Evolutionary conservation across 2,113 vertebrate genomes (phyloP), one percentile per base, ranked within the genome.

Genomic region (Rhinolophus ferrumequinum): DNA sequence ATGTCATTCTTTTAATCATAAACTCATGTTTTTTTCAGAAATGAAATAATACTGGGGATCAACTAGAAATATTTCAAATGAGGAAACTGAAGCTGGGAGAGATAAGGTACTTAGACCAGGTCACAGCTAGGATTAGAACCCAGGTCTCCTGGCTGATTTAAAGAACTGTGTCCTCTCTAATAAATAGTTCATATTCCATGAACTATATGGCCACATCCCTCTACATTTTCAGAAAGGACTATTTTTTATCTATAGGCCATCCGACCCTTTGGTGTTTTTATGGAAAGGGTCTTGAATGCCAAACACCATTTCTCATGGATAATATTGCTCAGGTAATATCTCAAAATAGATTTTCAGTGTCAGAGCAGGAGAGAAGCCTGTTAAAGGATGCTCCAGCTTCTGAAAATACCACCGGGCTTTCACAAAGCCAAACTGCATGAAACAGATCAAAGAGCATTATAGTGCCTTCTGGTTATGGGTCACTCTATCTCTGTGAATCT

Each of bases 371-470:
- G 94, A 95, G 93, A 87, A 92, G 82, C 62, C 96, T 94, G 89
- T 85, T 80, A 96, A 89, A 97, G 76, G 97, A 96, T 92, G 89
- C 10, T 62, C 35, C 64, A 82, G 60, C 64, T 80, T 81, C 54
- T 84, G 60, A 90, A 86, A 94, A 92, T 85, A 70, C 19, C 30
- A 90, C 26, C 1, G 12, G 28, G 21, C 8, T 75, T 79, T 92
- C 69, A 69, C 38, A 83, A 95, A 96, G 56, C 33, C 60, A 93
- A 28, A 28, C n/a, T 90, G 64, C 26, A 44, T 22, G 44, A 70
- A 52, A 44, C 16, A 94, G 58, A 84, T 97, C 97, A 98, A 95
- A 98, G 97, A 98, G 94, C 95, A 98, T 98, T 96, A 97, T 93
- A 97, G 91, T 91, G 96, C 97, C 98, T 98, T 97, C 97, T 95